These are phyloP conservation scores for Tetramorium bicarinatum DNA, from an alignment of 2,888 invertebrate genomes.

Conservation along the genomic window DNA sequence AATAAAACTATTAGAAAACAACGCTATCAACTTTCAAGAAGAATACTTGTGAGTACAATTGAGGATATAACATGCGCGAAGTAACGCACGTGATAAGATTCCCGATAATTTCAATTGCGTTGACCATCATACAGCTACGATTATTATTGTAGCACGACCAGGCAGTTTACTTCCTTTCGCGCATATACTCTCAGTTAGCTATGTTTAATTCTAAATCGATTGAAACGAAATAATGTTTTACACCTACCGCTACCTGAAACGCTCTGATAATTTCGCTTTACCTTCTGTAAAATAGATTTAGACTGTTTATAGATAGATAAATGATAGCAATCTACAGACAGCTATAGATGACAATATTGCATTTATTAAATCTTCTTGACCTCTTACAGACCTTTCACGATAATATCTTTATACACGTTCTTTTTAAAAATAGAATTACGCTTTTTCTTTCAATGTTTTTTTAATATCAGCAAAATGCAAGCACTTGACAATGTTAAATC, in stretches of 20 bases:
- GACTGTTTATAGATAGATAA: not conserved
- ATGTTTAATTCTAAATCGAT: constrained; percentile 49
- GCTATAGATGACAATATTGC: not conserved
- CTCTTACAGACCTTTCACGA: not conserved
- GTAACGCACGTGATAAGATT: not conserved
- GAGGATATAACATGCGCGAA: not conserved
- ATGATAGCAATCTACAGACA: not conserved
- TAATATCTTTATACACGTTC: not conserved
- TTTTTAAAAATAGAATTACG: constrained; percentile 22
- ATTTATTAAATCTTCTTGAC: constrained; percentile 14
- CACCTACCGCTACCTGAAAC: not conserved
- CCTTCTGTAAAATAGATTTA: not conserved
- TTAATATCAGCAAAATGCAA: constrained; percentile 3
- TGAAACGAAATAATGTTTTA: not conserved
- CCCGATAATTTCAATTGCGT: constrained; percentile 8
- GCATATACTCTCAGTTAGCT: not conserved
- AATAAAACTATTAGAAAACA: not conserved
- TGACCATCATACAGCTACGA: not conserved
- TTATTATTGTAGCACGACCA: constrained; percentile 30
- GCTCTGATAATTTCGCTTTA: constrained; percentile 17
- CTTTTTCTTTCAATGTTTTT: constrained; percentile 22
- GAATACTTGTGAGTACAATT: constrained; percentile 1
- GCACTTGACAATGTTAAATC: constrained; percentile 15
- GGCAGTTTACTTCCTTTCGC: constrained; percentile 14
- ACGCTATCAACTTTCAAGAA: not conserved